A percentile compares a stretch with the other conserved stretches of the same genome.
phyloP scores from a whole-genome alignment of 2,888 invertebrate species.

The Ochlodes sylvanus region DNA sequence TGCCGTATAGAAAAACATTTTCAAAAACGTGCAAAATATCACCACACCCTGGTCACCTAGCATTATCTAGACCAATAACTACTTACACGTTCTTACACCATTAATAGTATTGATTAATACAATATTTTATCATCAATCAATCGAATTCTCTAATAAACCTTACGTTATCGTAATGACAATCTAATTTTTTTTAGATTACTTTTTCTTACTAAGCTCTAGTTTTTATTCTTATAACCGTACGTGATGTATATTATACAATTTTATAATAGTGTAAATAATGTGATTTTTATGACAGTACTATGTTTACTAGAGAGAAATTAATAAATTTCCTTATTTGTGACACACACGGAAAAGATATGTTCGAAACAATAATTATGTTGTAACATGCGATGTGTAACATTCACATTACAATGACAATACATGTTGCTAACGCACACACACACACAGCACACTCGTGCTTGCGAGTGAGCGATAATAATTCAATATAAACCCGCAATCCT shows the following conservation, averaged over 20 bases:
- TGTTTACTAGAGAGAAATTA: conserved; percentile 66
- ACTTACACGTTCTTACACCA: conserved; percentile 73
- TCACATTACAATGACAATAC: conserved; percentile 20
- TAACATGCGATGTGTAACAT: conserved; percentile 21
- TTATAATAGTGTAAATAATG: conserved; percentile 83
- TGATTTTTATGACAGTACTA: conserved; percentile 69
- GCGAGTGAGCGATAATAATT: conserved; percentile 20
- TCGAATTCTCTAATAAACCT: conserved; percentile 73
- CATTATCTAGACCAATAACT: conserved; percentile 81
- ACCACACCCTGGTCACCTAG: conserved; percentile 85
- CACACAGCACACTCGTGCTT: conserved; percentile 15
- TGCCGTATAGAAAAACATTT: conserved; percentile 81
- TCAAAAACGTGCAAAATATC: conserved; percentile 85
- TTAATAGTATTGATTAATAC: conserved; percentile 76
- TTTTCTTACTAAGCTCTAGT: conserved; percentile 83
- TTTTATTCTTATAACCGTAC: conserved; percentile 76
- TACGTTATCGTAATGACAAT: conserved; percentile 71
- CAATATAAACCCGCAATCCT: conserved; percentile 9
- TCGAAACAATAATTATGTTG: conserved; percentile 56
- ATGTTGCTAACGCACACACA: conserved; percentile 32
- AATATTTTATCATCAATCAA: conserved; percentile 71
- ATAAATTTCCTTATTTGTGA: conserved; percentile 52
- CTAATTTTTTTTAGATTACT: conserved; percentile 73
- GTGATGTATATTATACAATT: conserved; percentile 82
- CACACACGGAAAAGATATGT: conserved; percentile 59